Base-by-base conservation (phyloP, 2,113 vertebrate species). In the Corydoras sp. region DNA sequence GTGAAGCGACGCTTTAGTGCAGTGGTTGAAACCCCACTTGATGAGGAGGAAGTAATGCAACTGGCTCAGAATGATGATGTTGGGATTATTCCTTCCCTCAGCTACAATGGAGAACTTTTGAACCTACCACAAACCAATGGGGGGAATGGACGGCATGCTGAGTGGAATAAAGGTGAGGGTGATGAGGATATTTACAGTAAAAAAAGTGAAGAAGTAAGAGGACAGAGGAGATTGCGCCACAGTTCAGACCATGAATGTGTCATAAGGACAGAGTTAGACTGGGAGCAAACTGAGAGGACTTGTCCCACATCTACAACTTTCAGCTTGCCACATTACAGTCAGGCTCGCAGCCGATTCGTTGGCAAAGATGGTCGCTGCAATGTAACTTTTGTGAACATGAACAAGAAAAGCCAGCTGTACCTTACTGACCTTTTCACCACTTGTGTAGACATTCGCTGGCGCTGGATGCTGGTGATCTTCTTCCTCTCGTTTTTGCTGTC, bases 381-480 rank as follows among this genome's bases (percentile, higher is more conserved):
- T 64, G 88, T 96, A 83, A 88, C 93, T 81, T 95, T 95, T 58
- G 87, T 94, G 85, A 93, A 95, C 87, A 90, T 94, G 87, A 93
- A 91, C 68, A 92, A 93, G 78, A 91, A 91, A 84, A 89, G 92
- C 83, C 92, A 93, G 82, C 92, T 92, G 43, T 95, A 95, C 83
- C 89, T 96, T 68, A 92, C 86, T 1, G 94, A 96, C 84, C 88
- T 96, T 76, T 96, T 96, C 85, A 96, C 94, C 79, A 96, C 94
- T 30, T 96, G 94, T 54, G 92, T 96, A 83, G 94, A 96, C 77
- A 90, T 94, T 74, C 94, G 92, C 83, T 96, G 94, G 94, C 91
- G 93, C 77, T 96, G 94, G 94, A 94, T 96, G 93, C 84, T 93
- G 29, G 86, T 95, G 81, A 84, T 96, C 82, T 96, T 96, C 86